These are phyloP conservation scores for Zaprionus nigranus DNA, from an alignment of 1,140 invertebrate genomes.

Conservation along the genomic window DNA sequence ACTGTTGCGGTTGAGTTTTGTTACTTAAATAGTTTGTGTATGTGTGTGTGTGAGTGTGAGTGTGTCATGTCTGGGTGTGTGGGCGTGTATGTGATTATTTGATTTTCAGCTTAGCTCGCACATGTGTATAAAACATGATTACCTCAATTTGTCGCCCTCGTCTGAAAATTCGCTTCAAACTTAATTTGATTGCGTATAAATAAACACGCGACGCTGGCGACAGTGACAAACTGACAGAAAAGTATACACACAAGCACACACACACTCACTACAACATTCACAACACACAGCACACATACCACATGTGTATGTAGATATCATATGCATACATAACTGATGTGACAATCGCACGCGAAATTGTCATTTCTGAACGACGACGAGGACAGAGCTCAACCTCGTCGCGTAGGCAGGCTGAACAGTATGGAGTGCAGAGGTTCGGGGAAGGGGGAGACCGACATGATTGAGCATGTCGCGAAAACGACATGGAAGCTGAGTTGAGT, in stretches of 20 bases:
- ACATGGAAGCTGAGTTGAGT: conserved; percentile 76
- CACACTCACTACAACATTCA: background rate
- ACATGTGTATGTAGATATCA: conserved; percentile 42
- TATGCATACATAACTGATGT: conserved; percentile 77
- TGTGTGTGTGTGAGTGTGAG: conserved; percentile 1
- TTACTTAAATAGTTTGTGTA: conserved; percentile 35
- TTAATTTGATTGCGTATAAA: conserved; percentile 82
- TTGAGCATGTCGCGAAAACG: conserved; percentile 51
- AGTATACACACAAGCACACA: conserved; percentile 34
- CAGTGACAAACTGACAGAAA: conserved; percentile 77
- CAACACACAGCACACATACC: background rate
- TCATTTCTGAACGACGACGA: conserved; percentile 55
- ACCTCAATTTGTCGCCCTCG: conserved; percentile 70
- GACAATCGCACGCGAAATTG: conserved; percentile 81
- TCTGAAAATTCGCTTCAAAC: conserved; percentile 67
- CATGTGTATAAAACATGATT: conserved; percentile 67
- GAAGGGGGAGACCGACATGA: conserved; percentile 31
- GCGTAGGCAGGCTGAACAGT: background rate
- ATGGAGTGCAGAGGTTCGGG: background rate
- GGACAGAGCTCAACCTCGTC: background rate
- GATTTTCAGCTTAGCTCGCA: conserved; percentile 50
- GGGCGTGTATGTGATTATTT: conserved; percentile 40
- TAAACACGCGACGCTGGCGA: conserved; percentile 67
- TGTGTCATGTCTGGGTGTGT: background rate
- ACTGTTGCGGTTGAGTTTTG: conserved; percentile 31